Percentiles rank a stretch among this genome's conserved stretches.
Conservation (phyloP, 2,888 invertebrate species). For the Theodoxus fluviatilis region DNA sequence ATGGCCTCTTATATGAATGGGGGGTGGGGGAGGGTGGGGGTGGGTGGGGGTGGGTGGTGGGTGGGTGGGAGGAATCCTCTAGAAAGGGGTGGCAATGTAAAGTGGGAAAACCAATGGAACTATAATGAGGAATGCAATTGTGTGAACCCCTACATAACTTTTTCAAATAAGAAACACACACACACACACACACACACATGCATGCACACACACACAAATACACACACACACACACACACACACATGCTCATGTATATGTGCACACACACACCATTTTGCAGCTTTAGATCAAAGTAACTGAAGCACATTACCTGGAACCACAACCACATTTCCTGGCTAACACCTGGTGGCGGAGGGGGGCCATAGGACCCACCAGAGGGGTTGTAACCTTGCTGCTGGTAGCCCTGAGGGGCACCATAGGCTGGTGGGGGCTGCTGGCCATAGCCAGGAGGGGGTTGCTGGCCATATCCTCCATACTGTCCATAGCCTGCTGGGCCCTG, state of each 20-base stretch:
- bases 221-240: background rate
- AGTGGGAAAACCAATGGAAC: too few species aligned
- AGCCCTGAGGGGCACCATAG: conserved; percentile 26
- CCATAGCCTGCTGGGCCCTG: conserved; percentile 23
- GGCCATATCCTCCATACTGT: conserved; percentile 27
- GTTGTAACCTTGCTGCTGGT: too few species aligned
- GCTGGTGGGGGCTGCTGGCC: conserved; percentile 21
- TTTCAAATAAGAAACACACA: too few species aligned
- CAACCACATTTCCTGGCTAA: conserved; percentile 59
- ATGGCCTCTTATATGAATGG: too few species aligned
- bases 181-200: too few species aligned
- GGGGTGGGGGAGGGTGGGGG: too few species aligned
- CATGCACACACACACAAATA: background rate
- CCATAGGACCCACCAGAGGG: too few species aligned
- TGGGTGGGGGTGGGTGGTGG: too few species aligned
- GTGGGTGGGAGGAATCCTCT: too few species aligned
- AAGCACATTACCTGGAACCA: conserved; percentile 65
- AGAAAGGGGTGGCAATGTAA: too few species aligned
- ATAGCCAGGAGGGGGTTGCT: conserved; percentile 28
- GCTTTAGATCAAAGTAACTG: background rate
- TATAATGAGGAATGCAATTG: too few species aligned
- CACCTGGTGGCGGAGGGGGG: conserved; percentile 45
- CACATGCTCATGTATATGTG: background rate
- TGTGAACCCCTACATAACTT: too few species aligned
- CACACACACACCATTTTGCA: background rate